Evolutionary conservation across 2,113 vertebrate genomes (phyloP).

Genomic region (Daboia siamensis): DNA sequence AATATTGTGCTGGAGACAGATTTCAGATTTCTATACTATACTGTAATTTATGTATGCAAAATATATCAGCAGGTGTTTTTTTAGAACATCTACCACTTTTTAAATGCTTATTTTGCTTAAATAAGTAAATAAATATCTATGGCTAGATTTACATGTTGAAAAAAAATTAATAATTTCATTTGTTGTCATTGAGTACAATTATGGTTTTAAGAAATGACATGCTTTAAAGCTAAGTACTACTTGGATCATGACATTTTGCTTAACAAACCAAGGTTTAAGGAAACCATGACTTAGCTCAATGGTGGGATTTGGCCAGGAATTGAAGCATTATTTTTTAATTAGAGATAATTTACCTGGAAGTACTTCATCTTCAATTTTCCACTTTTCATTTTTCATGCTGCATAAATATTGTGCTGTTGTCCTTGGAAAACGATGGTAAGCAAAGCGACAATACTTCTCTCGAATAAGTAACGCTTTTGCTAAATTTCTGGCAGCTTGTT

Average conservation of each 20-base stretch:
- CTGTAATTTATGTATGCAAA: background rate
- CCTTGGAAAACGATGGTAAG: conserved; percentile 89
- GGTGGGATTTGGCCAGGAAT: background rate
- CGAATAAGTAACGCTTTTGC: conserved; percentile 87
- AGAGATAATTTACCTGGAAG: conserved; percentile 75
- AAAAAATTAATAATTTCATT: background rate
- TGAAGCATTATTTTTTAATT: background rate
- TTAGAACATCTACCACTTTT: background rate
- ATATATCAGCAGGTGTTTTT: background rate
- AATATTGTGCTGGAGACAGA: background rate
- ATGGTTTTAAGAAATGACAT: background rate
- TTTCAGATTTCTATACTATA: background rate
- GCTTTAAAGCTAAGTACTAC: background rate
- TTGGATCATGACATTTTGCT: background rate
- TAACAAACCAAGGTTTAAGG: background rate
- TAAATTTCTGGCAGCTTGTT: conserved; percentile 86
- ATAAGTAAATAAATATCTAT: background rate
- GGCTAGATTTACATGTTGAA: background rate
- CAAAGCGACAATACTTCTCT: conserved; percentile 90
- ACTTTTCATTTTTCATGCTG: conserved; percentile 65
- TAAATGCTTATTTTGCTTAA: background rate
- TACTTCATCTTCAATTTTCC: conserved; percentile 83
- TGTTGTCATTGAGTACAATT: background rate
- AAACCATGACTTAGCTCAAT: background rate
- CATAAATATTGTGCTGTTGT: conserved; percentile 83